phyloP scores from a whole-genome alignment of 2,888 invertebrate species.

The Seira sanloemensis region DNA sequence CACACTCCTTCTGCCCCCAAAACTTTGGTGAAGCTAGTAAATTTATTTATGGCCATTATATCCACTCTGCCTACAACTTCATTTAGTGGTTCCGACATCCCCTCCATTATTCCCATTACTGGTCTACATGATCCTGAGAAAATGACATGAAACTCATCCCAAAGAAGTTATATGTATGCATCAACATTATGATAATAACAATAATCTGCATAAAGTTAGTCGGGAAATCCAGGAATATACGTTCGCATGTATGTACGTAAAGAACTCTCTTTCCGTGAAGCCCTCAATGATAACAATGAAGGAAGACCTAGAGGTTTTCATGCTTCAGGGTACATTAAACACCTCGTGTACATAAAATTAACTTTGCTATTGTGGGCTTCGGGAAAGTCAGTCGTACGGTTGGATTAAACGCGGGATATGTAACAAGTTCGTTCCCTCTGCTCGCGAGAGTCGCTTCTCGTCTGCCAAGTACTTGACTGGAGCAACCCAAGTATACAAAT shows the following conservation, averaged over 20 bases:
- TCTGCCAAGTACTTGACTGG: no score
- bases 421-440: no score
- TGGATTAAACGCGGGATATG: no score
- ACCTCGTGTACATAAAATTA: constrained; percentile 57
- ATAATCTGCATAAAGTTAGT: background rate
- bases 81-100: background rate
- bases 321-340: constrained; percentile 60
- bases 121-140: background rate
- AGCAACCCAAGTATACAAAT: no score
- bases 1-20: no score
- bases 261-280: constrained; percentile 2
- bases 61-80: background rate
- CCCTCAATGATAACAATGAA: constrained; percentile 38
- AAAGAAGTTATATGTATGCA: background rate
- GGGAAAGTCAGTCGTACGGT: no score
- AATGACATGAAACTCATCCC: background rate
- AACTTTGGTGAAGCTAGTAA: no score
- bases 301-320: constrained; percentile 55
- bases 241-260: background rate
- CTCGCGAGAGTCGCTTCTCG: background rate
- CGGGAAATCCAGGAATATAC: background rate
- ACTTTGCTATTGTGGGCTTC: constrained; percentile 30
- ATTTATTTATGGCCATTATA: background rate
- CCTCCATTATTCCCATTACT: background rate
- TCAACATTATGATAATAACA: background rate